phyloP scores from a whole-genome alignment of 2,888 invertebrate genomes.

The Eupithecia subumbrata region DNA sequence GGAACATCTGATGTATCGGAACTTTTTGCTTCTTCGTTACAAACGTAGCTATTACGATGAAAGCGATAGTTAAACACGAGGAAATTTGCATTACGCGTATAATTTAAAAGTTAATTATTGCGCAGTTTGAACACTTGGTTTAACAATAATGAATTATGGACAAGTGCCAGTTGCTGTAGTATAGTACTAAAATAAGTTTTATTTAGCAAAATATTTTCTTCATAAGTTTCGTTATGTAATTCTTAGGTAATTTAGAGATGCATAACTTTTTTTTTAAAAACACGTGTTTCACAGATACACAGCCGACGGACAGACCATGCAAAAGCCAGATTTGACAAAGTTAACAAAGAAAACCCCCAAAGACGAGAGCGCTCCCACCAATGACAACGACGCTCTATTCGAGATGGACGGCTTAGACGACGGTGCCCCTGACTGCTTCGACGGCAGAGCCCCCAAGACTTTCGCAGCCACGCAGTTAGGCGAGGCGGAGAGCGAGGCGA shows the following conservation, averaged over 20 bases:
- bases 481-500: slow-evolving; percentile 73
- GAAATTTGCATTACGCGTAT: slow-evolving; percentile 56
- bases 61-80: slow-evolving; percentile 53
- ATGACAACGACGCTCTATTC: slow-evolving; percentile 86
- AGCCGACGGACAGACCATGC: slow-evolving; percentile 82
- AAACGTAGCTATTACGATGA: slow-evolving; percentile 42
- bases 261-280: neutral
- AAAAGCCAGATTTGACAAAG: slow-evolving; percentile 83
- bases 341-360: slow-evolving; percentile 73
- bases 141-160: neutral
- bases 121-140: slow-evolving; percentile 7
- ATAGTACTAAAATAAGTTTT: neutral
- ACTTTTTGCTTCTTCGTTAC: slow-evolving; percentile 31
- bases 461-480: slow-evolving; percentile 83
- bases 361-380: slow-evolving; percentile 61
- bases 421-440: slow-evolving; percentile 74
- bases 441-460: slow-evolving; percentile 79
- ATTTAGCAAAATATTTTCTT: neutral
- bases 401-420: slow-evolving; percentile 87
- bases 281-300: slow-evolving; percentile 78
- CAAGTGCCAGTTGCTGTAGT: neutral
- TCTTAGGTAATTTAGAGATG: neutral
- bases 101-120: slow-evolving; percentile 33
- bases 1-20: slow-evolving; percentile 30
- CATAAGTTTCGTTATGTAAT: neutral